These are phyloP conservation scores for Hirtodrosophila trivittata DNA, from an alignment of 2,888 invertebrate species.

Conservation along the genomic window DNA sequence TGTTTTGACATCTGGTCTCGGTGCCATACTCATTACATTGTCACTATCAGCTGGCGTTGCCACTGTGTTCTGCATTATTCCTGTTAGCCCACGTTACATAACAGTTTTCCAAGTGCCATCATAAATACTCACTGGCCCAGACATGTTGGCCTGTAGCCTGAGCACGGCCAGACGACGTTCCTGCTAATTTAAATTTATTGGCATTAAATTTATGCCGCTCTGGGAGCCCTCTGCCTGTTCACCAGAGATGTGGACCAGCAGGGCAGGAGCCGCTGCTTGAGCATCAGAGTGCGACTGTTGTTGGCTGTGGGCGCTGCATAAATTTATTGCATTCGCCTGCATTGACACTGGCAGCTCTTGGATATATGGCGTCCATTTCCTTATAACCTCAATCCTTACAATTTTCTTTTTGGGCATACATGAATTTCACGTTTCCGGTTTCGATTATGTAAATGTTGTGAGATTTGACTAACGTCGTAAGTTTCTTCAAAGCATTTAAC, in stretches of 20 bases:
- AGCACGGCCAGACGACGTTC: conserved; percentile 41
- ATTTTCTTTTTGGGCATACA: background rate
- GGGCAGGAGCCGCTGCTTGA: background rate
- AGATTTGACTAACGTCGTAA: too few species aligned
- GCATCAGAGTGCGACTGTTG: conserved; percentile 16
- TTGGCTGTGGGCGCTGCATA: conserved; percentile 40
- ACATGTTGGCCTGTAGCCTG: conserved; percentile 47
- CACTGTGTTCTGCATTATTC: background rate
- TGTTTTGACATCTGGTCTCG: conserved; percentile 45
- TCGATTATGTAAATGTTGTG: conserved; percentile 40
- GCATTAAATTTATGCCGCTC: conserved; percentile 69
- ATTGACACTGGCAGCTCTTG: conserved; percentile 69
- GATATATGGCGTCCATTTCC: conserved; percentile 56
- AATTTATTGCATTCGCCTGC: conserved; percentile 70
- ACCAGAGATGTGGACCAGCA: too few species aligned
- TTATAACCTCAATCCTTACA: conserved; percentile 23
- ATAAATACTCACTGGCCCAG: conserved; percentile 69
- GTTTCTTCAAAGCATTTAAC: too few species aligned
- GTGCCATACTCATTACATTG: conserved; percentile 28
- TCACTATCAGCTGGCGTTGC: conserved; percentile 2
- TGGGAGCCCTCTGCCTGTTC: conserved; percentile 28
- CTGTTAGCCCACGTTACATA: conserved; percentile 1
- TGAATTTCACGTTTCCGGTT: conserved; percentile 9
- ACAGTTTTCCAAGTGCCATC: conserved; percentile 45
- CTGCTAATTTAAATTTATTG: conserved; percentile 78